A percentile compares a stretch with the other conserved stretches of the same genome.
These are phyloP conservation scores for Dolichoris vasculosae DNA, from an alignment of 1,140 invertebrate genomes.

Conservation along the genomic window DNA sequence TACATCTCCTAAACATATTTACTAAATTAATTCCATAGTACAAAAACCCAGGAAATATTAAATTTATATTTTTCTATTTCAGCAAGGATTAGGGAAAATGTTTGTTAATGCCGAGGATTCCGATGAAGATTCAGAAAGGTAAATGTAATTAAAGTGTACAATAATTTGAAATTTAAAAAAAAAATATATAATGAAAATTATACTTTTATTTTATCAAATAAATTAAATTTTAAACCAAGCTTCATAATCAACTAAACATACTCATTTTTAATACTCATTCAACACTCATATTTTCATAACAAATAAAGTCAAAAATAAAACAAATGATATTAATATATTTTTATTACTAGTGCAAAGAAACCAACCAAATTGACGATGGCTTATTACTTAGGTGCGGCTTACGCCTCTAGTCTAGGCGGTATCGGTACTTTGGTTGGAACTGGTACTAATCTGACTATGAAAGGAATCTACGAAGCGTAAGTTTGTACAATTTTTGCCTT, in stretches of 20 bases:
- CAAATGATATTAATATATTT: neutral
- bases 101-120: slow-evolving; percentile 57
- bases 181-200: neutral
- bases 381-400: slow-evolving; percentile 79
- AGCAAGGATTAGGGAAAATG: slow-evolving; percentile 74
- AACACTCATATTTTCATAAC: neutral
- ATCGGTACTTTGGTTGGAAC: slow-evolving; percentile 84
- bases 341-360: slow-evolving; percentile 60
- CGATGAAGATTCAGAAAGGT: slow-evolving; percentile 45
- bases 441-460: slow-evolving; percentile 81
- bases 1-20: neutral
- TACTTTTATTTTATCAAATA: neutral
- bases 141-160: neutral
- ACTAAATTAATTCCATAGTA: neutral
- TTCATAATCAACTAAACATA: neutral
- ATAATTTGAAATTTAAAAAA: neutral
- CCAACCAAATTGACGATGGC: slow-evolving; percentile 72
- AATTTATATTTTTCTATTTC: slow-evolving; percentile 47
- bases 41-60: neutral
- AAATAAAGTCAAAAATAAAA: neutral
- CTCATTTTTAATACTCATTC: neutral
- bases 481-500: slow-evolving; percentile 47
- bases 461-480: slow-evolving; percentile 78
- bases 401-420: slow-evolving; percentile 80
- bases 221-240: too few species aligned